phyloP scores from a whole-genome alignment of 2,888 invertebrate species.

The Parnassius smintheus region DNA sequence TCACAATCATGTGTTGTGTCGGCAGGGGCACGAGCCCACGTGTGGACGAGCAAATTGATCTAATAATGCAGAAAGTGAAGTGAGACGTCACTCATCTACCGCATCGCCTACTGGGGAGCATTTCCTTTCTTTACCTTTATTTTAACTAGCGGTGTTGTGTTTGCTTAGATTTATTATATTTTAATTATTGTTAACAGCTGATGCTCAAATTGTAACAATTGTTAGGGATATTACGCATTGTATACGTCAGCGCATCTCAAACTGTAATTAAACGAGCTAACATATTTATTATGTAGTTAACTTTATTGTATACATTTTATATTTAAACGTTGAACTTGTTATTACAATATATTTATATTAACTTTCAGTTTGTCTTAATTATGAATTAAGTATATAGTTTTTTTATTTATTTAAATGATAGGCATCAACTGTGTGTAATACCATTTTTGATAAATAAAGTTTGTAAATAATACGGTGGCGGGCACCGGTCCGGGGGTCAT shows the following conservation, averaged over 20 bases:
- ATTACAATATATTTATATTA: neutral
- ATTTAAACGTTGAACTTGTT: neutral
- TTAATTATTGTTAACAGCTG: conserved; percentile 1
- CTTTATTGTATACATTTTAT: conserved; percentile 1
- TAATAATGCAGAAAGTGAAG: conserved; percentile 83
- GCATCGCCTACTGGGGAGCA: neutral
- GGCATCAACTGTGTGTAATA: too few species aligned
- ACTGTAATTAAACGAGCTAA: neutral
- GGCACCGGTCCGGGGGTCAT: neutral
- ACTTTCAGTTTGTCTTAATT: neutral
- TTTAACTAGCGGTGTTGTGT: conserved; percentile 25
- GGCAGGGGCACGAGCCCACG: conserved; percentile 87
- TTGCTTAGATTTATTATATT: conserved; percentile 9
- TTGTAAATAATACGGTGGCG: neutral
- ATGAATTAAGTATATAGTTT: too few species aligned
- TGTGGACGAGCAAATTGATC: conserved; percentile 89
- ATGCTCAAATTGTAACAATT: neutral
- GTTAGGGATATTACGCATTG: neutral
- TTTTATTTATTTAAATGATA: too few species aligned
- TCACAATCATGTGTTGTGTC: neutral
- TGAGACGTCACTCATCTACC: conserved; percentile 33
- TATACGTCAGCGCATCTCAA: neutral
- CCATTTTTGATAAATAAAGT: too few species aligned
- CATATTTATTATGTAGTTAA: neutral
- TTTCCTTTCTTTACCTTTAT: conserved; percentile 24